Evolutionary conservation across 2,797 vertebrate species (phyloP).

Genomic region (Garrulus glandarius): DNA sequence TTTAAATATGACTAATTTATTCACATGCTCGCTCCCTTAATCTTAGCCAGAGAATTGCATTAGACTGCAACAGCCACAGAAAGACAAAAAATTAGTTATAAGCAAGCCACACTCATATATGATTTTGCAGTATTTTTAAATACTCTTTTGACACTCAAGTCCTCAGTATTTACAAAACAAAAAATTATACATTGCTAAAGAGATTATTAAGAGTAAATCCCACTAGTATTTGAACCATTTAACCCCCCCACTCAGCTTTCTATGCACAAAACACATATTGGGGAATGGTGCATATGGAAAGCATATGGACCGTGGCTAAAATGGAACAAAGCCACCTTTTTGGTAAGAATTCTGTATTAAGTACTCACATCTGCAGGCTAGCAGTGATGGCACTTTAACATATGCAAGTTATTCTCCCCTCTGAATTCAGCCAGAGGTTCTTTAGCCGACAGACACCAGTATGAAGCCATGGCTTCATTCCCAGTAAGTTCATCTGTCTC

Average conservation of each 20-base stretch:
- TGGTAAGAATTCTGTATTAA: not conserved
- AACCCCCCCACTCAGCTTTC: not conserved
- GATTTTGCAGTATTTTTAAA: not conserved
- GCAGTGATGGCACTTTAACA: not conserved
- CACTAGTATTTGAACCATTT: not conserved
- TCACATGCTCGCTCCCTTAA: conserved; percentile 33
- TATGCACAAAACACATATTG: not conserved
- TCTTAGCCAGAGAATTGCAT: conserved; percentile 25
- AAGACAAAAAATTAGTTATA: not conserved
- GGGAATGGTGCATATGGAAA: not conserved
- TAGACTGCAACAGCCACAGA: not conserved
- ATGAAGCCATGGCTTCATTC: conserved; percentile 5
- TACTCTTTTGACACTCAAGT: not conserved
- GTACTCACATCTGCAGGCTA: not conserved
- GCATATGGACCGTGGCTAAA: not conserved
- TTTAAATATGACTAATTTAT: conserved; percentile 60
- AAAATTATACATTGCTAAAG: not conserved
- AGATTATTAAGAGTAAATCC: not conserved
- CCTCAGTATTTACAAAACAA: not conserved
- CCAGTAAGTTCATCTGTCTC: conserved; percentile 7
- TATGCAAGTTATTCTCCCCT: not conserved
- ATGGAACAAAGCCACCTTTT: not conserved
- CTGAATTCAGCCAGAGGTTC: not conserved
- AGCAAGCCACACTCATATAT: not conserved
- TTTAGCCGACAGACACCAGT: not conserved